phyloP scores from a whole-genome alignment of 2,113 vertebrate species.

The Ardeotis arabs region DNA sequence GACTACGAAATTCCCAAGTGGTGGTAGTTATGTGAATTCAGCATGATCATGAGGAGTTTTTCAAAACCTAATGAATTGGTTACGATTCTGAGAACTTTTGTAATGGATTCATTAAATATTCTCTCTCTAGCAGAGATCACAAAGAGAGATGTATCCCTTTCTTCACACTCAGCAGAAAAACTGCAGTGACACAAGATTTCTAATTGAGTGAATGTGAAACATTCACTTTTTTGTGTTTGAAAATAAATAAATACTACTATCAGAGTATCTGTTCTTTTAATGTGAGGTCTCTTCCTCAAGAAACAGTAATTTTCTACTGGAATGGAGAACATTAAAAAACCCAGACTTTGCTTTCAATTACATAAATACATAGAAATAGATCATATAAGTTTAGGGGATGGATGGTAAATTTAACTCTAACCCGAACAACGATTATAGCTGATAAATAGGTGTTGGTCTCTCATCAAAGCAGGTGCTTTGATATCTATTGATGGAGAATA shows the following conservation, averaged over 20 bases:
- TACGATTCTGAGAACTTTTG: not conserved
- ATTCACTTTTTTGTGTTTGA: not conserved
- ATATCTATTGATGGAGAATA: constrained; percentile 9
- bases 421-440: not conserved
- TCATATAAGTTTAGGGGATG: not conserved
- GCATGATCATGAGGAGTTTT: not conserved
- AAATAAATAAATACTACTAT: not conserved
- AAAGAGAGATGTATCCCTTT: not conserved
- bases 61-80: not conserved
- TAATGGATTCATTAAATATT: not conserved
- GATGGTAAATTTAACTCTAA: not conserved
- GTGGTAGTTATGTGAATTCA: not conserved
- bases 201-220: not conserved
- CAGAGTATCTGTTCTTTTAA: not conserved
- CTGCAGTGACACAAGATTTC: not conserved
- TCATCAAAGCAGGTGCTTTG: constrained; percentile 16
- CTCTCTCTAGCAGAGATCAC: not conserved
- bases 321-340: not conserved
- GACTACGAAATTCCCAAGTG: not conserved
- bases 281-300: not conserved
- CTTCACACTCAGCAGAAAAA: not conserved
- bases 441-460: not conserved
- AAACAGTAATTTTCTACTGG: not conserved
- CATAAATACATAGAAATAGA: not conserved
- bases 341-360: not conserved